Base-by-base conservation (phyloP, 2,797 vertebrate species). In the Cheirogaleus major region DNA sequence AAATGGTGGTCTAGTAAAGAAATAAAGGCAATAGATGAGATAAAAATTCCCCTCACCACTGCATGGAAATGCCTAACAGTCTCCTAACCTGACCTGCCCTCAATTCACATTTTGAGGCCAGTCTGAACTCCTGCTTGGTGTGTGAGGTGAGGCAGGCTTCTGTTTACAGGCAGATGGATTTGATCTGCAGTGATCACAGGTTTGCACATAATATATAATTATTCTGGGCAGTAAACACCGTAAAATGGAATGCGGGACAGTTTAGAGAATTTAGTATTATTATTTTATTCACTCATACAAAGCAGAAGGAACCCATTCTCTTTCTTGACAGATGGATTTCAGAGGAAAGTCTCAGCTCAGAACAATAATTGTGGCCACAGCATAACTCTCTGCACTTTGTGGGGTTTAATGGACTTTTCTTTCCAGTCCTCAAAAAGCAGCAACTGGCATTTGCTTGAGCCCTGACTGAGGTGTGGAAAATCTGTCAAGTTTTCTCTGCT, bases 371-470 rank as follows among this genome's bases (percentile, higher is more conserved):
- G 95, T 52, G 97, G 96, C 97, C 78, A 78, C 2, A 0, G 84
- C 79, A 32, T 43, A 90, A 86, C 95, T 93, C 55, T 4, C 96
- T 45, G 79, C 84, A 12, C 94, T 97, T 91, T 83, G 81, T 87
- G 93, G 89, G 17, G 72, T 89, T 93, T 72, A 80, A 83, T 4
- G 87, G 92, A 96, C 95, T 97, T 95, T 93, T 96, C 93, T 97
- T 95, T 61, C 95, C 97, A 96, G 96, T 86, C 95, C 93, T 94
- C 0, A 5, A 92, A 92, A 93, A 86, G 95, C 78, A 86, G 96
- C 88, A 89, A 93, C 91, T 70, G 97, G 92, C 95, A 78, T 22
- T 73, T 72, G 93, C 95, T 22, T 15, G 96, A 96, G 97, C 94
- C 9, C 0, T 70, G 96, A 94, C 35, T 0, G 98, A 96, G 96